phyloP scores from a whole-genome alignment of 2,113 vertebrate species.

The Cebus imitator region DNA sequence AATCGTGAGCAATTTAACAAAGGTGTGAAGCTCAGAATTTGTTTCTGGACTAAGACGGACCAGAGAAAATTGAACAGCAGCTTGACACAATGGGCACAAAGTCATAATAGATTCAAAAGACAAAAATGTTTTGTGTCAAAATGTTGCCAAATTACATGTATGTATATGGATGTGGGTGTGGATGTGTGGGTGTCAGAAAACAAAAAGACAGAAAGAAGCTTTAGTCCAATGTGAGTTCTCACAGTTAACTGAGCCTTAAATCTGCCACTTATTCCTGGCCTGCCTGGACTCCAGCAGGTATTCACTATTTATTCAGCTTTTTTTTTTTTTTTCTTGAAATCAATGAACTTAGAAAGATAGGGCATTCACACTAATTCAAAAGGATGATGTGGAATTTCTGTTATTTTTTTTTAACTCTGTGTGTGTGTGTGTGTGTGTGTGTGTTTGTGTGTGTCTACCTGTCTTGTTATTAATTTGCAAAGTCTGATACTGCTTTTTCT shows the following conservation, averaged over 20 bases:
- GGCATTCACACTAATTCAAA: neutral
- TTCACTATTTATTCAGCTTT: neutral
- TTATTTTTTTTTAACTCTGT: neutral
- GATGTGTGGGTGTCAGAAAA: neutral
- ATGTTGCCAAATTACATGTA: neutral
- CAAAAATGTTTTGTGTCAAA: neutral
- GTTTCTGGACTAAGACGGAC: neutral
- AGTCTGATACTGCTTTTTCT: neutral
- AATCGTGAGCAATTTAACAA: neutral
- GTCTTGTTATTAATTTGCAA: neutral
- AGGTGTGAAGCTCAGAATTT: neutral
- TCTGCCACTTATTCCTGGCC: neutral
- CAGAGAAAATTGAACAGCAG: neutral
- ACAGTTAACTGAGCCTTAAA: neutral
- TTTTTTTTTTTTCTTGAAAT: slow-evolving; percentile 19
- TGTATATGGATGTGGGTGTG: neutral
- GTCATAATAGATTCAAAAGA: neutral
- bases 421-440: neutral
- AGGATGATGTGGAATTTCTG: neutral
- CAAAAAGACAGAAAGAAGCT: neutral
- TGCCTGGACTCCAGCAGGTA: neutral
- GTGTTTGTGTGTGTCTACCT: neutral
- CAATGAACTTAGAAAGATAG: slow-evolving; percentile 22
- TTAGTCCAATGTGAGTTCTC: neutral
- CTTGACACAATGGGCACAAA: neutral